Evolutionary conservation across 1,140 invertebrate genomes (phyloP), one percentile per base, ranked within the genome.

Genomic region (Drosophila rhopaloa): DNA sequence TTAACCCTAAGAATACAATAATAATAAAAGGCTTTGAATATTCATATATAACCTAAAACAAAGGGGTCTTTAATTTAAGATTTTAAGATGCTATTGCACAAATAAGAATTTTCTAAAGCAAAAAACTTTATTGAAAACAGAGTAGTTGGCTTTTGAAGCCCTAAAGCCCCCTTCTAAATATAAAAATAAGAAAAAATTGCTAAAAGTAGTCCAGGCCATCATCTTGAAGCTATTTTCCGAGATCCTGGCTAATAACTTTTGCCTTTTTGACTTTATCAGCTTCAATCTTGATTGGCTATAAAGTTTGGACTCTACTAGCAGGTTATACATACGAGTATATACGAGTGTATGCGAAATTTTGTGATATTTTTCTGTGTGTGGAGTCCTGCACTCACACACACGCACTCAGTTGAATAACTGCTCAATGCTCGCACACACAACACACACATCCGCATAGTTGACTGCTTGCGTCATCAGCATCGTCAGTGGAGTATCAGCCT

Each of bases 381-480:
- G 29, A 58, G 63, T 27, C 63, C 41, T 41, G 70, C 58, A 60
- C 37, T 73, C 67, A 63, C 58, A 48, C 58, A 53, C 58, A 53
- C 47, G 7, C 47, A 0, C 29, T 10, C 48, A 51, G 29, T 32
- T 75, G 71, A 67, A 65, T 66, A 68, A 76, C 73, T 76, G 76
- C 75, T 67, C 74, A 53, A 76, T 65, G 71, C 71, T 57, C 60
- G 29, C 53, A 54, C 72, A 62, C 54, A 68, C 70, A 68, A 71
- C 57, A 78, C 54, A 61, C 41, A 61, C 40, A 62, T 38, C 50
- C 67, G 58, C 48, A 50, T 67, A 57, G 48, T 57, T 65, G 76
- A 79, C 67, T 84, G 77, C 81, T 89, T 89, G 85, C 84, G 84
- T 89, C 84, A 89, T 89, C 84, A 88, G 61, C 74, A 76, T 76